Evolutionary conservation across 2,888 invertebrate species (phyloP), one percentile per base, ranked within the genome.

Genomic region (Caenorhabditis uteleia): DNA sequence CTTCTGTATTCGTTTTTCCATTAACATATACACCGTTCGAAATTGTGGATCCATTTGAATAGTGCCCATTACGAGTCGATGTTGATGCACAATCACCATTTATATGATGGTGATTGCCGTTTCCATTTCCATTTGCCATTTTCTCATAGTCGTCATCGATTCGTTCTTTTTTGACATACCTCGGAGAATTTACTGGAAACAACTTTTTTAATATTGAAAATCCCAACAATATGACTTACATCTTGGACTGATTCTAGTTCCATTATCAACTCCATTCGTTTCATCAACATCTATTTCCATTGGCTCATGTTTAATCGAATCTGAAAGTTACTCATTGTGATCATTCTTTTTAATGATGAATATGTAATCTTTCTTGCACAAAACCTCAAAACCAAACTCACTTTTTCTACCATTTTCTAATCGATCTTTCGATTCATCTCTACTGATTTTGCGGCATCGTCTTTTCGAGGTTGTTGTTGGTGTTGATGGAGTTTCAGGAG

Each of bases 281-380:
- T 56, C 55, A 12, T 49, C 48, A 5, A 42, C 61, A 14, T 61
- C 61, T 12, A 61, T 26, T 40, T 61, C 60, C 14, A 61, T 39
- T 61, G 1, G 51, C 42, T 14, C 45, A 26, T 27, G 14, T 27
- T 43, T 43, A 7, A 16, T 14, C 7, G 27, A 26, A 43, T 7
- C 45, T 45, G 49, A 26, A 49, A 49, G n/a, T 44, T 3, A 33
- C 18, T 25, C n/a, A n/a, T n/a, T n/a, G n/a, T n/a, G n/a, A n/a
- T n/a, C n/a, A n/a, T n/a, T n/a, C n/a, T n/a, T n/a, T n/a, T n/a
- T n/a, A n/a, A n/a, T n/a, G n/a, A n/a, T n/a, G n/a, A n/a, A n/a
- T n/a, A n/a, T n/a, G n/a, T n/a, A n/a, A n/a, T n/a, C n/a, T n/a
- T n/a, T n/a, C n/a, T n/a, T n/a, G n/a, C n/a, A n/a, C n/a, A 29